Evolutionary conservation across 1,140 invertebrate species (phyloP), one percentile per base, ranked within the genome.

Genomic region (Orius insidiosus): DNA sequence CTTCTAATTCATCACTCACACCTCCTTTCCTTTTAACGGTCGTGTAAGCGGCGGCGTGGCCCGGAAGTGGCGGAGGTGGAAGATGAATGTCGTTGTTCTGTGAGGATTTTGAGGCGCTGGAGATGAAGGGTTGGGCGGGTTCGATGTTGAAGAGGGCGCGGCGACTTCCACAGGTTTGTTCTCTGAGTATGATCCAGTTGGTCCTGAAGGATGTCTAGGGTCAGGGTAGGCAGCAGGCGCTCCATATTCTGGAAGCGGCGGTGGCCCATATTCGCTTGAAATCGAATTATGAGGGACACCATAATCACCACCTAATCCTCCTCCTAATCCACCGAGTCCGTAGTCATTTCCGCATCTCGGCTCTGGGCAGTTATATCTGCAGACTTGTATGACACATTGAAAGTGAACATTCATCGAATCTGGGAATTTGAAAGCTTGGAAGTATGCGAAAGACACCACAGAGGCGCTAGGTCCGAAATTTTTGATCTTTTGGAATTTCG

Each of bases 321-420:
- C 47, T 16, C 45, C 13, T 13, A 42, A 43, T 32, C 50, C 48
- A n/a, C 40, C 45, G 0, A 45, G 24, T 18, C 50, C 53, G 47
- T 48, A 53, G 40, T 53, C 52, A 13, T 38, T 45, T 14, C 50
- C 54, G 35, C 52, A 55, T 34, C 85, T 89, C 53, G 89, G 88
- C 54, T 89, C 86, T 0, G 88, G 87, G 57, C 87, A 92, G 56
- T 88, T 83, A 58, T 88, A 86, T 47, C 87, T 72, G 56, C 88
- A 93, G 53, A 93, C 90, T 60, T 94, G 88, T 52, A 93, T 93
- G 10, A 87, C 90, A 64, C 88, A 93, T 60, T 93, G 87, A 70
- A 94, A 93, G 59, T 93, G 88, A 0, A 93, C 87, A 61, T 93
- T 87, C 87, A 93, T 93, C 0, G 85, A 89, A 58, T 93, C 89